Evolutionary conservation across 2,113 vertebrate genomes (phyloP).

Genomic region (Otus sunia): DNA sequence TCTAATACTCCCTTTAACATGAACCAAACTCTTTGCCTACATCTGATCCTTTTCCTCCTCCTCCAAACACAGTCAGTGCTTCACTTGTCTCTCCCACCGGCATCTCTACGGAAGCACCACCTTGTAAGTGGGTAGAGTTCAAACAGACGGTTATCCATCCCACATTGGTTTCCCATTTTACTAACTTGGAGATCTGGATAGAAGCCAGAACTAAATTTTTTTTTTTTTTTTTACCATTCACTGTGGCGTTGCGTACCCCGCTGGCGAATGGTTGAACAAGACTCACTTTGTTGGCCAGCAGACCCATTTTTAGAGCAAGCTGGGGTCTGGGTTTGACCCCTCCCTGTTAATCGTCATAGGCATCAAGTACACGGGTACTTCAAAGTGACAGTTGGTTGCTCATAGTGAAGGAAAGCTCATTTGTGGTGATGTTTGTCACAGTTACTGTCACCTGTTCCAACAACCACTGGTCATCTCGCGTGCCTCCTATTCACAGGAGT

Average conservation of each 20-base stretch:
- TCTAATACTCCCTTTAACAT: not conserved
- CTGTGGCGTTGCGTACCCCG: fast-evolving
- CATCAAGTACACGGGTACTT: not conserved
- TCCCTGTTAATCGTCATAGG: not conserved
- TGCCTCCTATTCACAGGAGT: not conserved
- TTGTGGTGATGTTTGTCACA: not conserved
- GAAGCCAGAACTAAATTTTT: not conserved
- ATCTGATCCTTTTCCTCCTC: not conserved
- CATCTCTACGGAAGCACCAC: not conserved
- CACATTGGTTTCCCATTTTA: not conserved
- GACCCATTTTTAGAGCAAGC: not conserved
- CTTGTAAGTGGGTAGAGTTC: conserved; percentile 36
- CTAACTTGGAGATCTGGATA: not conserved
- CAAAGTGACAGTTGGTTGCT: fast-evolving
- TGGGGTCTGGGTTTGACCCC: not conserved
- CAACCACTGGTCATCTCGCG: fast-evolving
- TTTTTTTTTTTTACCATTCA: fast-evolving
- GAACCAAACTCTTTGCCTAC: not conserved
- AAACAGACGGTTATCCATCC: not conserved
- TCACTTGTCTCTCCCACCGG: not conserved
- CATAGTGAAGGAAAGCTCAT: not conserved
- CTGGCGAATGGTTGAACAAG: not conserved
- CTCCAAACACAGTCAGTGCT: not conserved
- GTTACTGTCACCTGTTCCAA: not conserved
- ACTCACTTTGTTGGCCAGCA: not conserved